A percentile compares a stretch with the other conserved stretches of the same genome.
phyloP scores from a whole-genome alignment of 2,888 invertebrate species.

The Agriotes lineatus region DNA sequence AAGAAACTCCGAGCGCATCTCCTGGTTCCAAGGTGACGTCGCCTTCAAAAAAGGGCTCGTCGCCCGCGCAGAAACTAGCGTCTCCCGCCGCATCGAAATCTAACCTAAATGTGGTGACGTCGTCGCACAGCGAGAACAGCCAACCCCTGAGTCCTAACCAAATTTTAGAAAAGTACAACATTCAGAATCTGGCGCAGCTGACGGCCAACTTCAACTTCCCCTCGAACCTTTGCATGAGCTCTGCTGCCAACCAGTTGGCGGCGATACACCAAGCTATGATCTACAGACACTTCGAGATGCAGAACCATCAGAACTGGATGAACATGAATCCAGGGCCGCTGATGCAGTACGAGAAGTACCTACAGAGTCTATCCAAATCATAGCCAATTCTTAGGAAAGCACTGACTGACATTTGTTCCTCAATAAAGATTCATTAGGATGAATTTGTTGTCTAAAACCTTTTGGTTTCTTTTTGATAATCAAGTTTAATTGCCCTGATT shows the following conservation, averaged over 20 bases:
- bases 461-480: too few relatives aligned
- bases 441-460: too few relatives aligned
- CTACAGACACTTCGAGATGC: slow-evolving; percentile 62
- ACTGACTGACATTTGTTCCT: slow-evolving; percentile 52
- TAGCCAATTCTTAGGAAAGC: slow-evolving; percentile 53
- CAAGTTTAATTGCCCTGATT: too few relatives aligned
- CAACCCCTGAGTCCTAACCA: slow-evolving; percentile 58
- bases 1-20: background rate
- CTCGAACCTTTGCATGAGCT: slow-evolving; percentile 47
- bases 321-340: slow-evolving; percentile 57
- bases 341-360: slow-evolving; percentile 63
- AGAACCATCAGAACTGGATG: slow-evolving; percentile 63
- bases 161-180: slow-evolving; percentile 64
- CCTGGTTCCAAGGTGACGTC: background rate
- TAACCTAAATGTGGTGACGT: slow-evolving; percentile 20
- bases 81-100: slow-evolving; percentile 15
- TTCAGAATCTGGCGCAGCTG: slow-evolving; percentile 64
- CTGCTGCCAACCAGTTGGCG: slow-evolving; percentile 53
- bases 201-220: slow-evolving; percentile 62
- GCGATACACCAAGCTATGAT: slow-evolving; percentile 64
- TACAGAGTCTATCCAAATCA: slow-evolving; percentile 59
- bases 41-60: background rate
- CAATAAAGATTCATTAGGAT: too few relatives aligned
- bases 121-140: slow-evolving; percentile 37
- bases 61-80: background rate